Conservation (phyloP, 2,888 invertebrate species). For the Drosophila pseudotalamancana region DNA sequence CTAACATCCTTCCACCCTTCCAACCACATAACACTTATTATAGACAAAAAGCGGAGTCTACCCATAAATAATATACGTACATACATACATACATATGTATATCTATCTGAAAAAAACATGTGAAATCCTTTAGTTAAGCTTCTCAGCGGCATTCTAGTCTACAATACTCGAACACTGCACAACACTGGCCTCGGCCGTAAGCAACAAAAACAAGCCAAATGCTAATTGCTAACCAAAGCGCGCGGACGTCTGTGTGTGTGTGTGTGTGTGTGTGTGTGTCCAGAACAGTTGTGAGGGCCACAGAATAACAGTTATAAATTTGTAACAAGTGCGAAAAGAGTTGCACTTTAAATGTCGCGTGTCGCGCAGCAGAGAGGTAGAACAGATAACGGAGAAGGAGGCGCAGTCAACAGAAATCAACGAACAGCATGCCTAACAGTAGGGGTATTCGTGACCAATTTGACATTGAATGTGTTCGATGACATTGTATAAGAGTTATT, state of each 20-base stretch:
- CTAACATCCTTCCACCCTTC: too few species aligned
- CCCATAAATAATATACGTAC: slow-evolving; percentile 3
- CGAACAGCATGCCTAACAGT: slow-evolving; percentile 3
- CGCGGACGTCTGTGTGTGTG: slow-evolving; percentile 1
- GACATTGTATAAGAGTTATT: too few species aligned
- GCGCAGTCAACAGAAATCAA: slow-evolving; percentile 32
- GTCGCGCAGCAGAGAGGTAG: not conserved
- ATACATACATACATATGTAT: too few species aligned
- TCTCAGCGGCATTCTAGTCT: slow-evolving; percentile 51
- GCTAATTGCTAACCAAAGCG: slow-evolving; percentile 55
- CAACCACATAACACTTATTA: not conserved
- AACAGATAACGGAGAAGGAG: not conserved
- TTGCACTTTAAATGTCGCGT: slow-evolving; percentile 36
- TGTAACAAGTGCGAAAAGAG: slow-evolving; percentile 55
- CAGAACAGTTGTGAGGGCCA: slow-evolving; percentile 31
- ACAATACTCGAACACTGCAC: slow-evolving; percentile 23
- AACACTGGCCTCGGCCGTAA: slow-evolving; percentile 5
- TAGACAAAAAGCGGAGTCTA: slow-evolving; percentile 35
- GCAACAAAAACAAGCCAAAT: slow-evolving; percentile 46
- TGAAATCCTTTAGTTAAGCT: slow-evolving; percentile 43
- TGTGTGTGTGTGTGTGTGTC: slow-evolving; percentile 21
- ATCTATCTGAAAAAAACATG: not conserved
- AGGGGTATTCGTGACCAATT: slow-evolving; percentile 23
- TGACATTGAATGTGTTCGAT: not conserved
- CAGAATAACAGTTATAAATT: slow-evolving; percentile 52